Base-by-base conservation (phyloP, 2,113 vertebrate genomes). In the Xyrauchen texanus region DNA sequence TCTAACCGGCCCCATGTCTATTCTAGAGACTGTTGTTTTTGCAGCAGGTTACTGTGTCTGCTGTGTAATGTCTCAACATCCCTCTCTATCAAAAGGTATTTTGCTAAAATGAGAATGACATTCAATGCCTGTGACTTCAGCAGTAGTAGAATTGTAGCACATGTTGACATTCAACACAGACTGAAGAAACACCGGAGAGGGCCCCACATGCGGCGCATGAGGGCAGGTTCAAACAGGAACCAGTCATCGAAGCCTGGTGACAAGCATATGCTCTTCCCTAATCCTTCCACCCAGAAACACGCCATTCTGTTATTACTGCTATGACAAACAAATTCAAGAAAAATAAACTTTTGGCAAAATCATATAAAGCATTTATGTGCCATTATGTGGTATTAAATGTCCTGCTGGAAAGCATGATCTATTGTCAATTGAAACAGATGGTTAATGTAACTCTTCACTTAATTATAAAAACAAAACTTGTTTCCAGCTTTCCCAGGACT, bases 131-230 rank as follows among this genome's bases (percentile, higher is more conserved):
- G 83, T 87, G 86, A 90, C 85, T 76, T 78, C 76, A 87, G 81
- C 84, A 74, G 75, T 65, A 78, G 86, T 86, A 87, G 88, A 90
- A 88, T 73, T 88, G 86, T 86, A 66, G 81, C 7, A 68, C 82
- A 77, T 92, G 92, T 91, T 93, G 91, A 92, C 90, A 90, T 91
- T 91, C 87, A 91, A 90, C 87, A 91, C 84, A 58, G 13, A 55
- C 49, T n/a, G 7, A 61, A 58, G 55, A 58, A 13, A 87, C 88
- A 85, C 83, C 68, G 82, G 85, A 85, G 79, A 87, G 89, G 91
- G 91, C 88, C 91, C 91, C 88, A 92, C 88, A 91, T 90, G 88
- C 77, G 79, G 70, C 42, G 83, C 11, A 85, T 81, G 86, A 87
- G 88, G 87, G 90, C 91, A 91, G 88, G 91, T 88, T 87, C 84